phyloP scores from a whole-genome alignment of 2,888 invertebrate genomes.

The Agrenia bidenticulata region DNA sequence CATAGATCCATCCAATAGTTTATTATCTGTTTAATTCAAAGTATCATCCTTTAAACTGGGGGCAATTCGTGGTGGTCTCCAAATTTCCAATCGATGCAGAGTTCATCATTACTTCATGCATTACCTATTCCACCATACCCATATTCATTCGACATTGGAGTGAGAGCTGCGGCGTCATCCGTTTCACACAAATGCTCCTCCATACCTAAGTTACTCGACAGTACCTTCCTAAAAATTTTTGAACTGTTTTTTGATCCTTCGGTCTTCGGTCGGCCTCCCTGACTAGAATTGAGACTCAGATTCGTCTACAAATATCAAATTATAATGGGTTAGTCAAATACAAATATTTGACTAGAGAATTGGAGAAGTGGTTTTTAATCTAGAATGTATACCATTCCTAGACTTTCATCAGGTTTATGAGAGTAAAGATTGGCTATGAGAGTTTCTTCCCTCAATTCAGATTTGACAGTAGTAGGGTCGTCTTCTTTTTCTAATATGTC shows the following conservation, averaged over 20 bases:
- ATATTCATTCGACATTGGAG: conserved; percentile 97
- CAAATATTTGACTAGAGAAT: background rate
- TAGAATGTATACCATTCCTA: conserved; percentile 74
- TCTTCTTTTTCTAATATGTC: conserved; percentile 20
- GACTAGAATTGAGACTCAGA: conserved; percentile 89
- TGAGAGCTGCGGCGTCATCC: conserved; percentile 95
- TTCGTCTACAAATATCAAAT: conserved; percentile 73
- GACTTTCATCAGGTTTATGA: conserved; percentile 60
- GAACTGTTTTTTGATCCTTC: conserved; percentile 51
- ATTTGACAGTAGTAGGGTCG: conserved; percentile 66
- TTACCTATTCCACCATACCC: too few relatives aligned
- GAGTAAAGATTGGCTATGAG: conserved; percentile 70
- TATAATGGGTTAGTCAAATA: background rate
- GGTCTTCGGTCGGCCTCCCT: conserved; percentile 55
- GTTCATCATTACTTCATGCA: too few relatives aligned
- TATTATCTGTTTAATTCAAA: too few relatives aligned
- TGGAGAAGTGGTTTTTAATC: too few relatives aligned
- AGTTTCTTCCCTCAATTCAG: conserved; percentile 69
- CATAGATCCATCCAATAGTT: too few relatives aligned
- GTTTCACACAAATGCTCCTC: conserved; percentile 85
- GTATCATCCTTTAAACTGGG: too few relatives aligned
- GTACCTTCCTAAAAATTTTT: conserved; percentile 86
- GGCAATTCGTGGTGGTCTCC: too few relatives aligned
- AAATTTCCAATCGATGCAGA: too few relatives aligned
- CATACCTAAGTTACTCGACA: conserved; percentile 81